phyloP scores from a whole-genome alignment of 1,140 invertebrate species.

The Sminthurides bifidus region DNA sequence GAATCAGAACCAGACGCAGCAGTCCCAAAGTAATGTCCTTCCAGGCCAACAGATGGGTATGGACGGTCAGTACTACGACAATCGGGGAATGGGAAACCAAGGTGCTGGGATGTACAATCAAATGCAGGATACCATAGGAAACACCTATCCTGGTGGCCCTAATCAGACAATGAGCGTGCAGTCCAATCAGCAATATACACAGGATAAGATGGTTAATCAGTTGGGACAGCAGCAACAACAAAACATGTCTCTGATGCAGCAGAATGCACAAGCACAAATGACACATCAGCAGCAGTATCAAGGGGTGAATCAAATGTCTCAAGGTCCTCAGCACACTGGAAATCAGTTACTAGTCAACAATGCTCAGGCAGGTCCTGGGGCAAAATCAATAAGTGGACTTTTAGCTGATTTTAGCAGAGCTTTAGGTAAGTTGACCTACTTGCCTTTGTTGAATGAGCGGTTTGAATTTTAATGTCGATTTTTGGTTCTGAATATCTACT shows the following conservation, averaged over 20 bases:
- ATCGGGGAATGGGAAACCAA: too few relatives aligned
- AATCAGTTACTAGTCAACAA: slow-evolving; percentile 7
- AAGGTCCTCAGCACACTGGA: not conserved
- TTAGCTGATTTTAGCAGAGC: slow-evolving; percentile 44
- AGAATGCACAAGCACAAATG: slow-evolving; percentile 29
- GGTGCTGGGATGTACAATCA: slow-evolving; percentile 16
- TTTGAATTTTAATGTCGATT: slow-evolving; percentile 6
- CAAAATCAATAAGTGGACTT: slow-evolving; percentile 41
- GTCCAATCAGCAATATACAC: slow-evolving; percentile 11
- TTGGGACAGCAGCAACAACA: slow-evolving; percentile 27
- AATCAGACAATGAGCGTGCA: slow-evolving; percentile 4
- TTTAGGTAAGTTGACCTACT: slow-evolving; percentile 34
- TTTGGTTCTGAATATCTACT: too few relatives aligned
- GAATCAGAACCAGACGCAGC: slow-evolving; percentile 8
- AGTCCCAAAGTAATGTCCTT: too few relatives aligned
- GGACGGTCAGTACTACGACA: too few relatives aligned
- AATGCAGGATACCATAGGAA: not conserved
- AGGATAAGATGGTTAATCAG: slow-evolving; percentile 37
- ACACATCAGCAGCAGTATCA: slow-evolving; percentile 13
- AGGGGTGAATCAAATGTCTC: not conserved
- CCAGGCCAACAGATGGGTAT: too few relatives aligned
- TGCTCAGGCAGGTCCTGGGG: slow-evolving; percentile 15
- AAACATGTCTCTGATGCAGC: slow-evolving; percentile 15
- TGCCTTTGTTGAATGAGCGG: not conserved
- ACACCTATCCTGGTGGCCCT: slow-evolving; percentile 9